Conservation (phyloP, 2,113 vertebrate species). For the Aepyceros melampus region DNA sequence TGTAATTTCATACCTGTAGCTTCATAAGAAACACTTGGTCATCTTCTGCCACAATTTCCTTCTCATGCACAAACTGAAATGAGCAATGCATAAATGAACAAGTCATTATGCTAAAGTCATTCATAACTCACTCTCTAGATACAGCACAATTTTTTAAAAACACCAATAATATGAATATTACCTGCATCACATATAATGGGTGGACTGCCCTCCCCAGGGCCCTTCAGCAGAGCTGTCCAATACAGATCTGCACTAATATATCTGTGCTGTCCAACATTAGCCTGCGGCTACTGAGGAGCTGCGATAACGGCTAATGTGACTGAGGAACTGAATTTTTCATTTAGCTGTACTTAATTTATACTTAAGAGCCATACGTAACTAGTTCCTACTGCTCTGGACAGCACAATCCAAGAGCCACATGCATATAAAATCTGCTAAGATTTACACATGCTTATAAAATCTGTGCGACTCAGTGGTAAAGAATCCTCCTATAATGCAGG, state of each 20-base stretch:
- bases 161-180: neutral
- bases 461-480: neutral
- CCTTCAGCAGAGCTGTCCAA: neutral
- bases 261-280: neutral
- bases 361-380: neutral
- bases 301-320: neutral
- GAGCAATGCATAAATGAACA: conserved; percentile 24
- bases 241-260: neutral
- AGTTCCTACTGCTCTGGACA: neutral
- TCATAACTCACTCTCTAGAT: neutral
- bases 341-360: neutral
- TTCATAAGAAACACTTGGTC: conserved; percentile 99
- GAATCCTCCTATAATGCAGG: neutral
- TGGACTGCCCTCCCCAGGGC: neutral
- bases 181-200: neutral
- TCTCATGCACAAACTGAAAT: conserved; percentile 97
- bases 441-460: neutral
- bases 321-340: neutral
- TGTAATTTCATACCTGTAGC: conserved; percentile 88
- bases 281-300: neutral
- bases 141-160: neutral
- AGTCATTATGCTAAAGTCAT: neutral
- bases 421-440: neutral
- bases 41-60: conserved; percentile 97
- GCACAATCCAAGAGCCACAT: neutral